phyloP scores from a whole-genome alignment of 2,888 invertebrate species.

The Macrostomum cliftonense region DNA sequence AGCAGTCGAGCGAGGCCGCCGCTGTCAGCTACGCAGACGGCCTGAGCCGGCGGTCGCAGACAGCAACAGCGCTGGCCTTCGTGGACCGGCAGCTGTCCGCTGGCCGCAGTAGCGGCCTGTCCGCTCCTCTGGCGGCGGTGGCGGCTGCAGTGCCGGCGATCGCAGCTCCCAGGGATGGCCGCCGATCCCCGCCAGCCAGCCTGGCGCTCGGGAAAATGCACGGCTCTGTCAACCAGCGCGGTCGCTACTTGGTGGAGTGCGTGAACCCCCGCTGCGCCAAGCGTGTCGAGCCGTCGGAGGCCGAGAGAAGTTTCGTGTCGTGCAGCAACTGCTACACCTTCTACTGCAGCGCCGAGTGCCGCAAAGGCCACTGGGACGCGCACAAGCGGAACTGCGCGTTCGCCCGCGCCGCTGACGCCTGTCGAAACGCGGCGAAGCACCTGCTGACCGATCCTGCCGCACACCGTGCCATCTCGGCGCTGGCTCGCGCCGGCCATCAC shows the following conservation, averaged over 20 bases:
- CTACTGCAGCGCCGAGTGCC: constrained; percentile 76
- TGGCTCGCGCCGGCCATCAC: constrained; percentile 64
- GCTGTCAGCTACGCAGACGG: no score
- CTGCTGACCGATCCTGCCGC: constrained; percentile 38
- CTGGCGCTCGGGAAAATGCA: no score
- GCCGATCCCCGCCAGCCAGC: no score
- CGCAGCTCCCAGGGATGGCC: no score
- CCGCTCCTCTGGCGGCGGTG: neutral
- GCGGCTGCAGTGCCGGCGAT: neutral
- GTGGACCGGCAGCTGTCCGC: neutral
- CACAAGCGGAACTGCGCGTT: constrained; percentile 67
- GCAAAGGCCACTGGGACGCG: constrained; percentile 74
- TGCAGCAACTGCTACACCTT: constrained; percentile 84
- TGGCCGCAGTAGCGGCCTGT: constrained; percentile 7
- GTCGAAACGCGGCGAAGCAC: constrained; percentile 46
- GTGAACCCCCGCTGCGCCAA: constrained; percentile 28
- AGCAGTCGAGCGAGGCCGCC: no score
- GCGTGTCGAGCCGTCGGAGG: constrained; percentile 45
- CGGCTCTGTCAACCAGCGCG: constrained; percentile 2
- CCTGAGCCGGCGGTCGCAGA: no score
- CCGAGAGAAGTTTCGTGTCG: constrained; percentile 63
- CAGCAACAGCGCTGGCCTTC: neutral
- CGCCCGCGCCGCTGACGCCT: constrained; percentile 69
- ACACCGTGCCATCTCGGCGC: constrained; percentile 51
- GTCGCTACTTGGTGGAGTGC: constrained; percentile 17